Percentiles rank a stretch among this genome's conserved stretches.
phyloP scores from a whole-genome alignment of 2,888 invertebrate genomes.

The Heliconius aoede region DNA sequence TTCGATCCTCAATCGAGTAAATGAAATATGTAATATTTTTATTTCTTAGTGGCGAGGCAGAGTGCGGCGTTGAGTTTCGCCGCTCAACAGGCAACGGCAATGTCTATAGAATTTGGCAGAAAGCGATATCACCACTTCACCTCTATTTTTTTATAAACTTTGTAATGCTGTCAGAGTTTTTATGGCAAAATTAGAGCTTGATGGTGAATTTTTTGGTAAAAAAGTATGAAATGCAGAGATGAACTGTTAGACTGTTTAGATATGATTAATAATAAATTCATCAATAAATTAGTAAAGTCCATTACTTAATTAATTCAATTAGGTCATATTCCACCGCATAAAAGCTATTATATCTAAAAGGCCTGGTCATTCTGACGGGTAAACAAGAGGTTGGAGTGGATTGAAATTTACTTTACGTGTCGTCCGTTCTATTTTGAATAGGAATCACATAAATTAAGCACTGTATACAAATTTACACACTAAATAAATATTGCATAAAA shows the following conservation, averaged over 20 bases:
- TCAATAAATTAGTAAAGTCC: not conserved
- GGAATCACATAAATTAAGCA: too few relatives aligned
- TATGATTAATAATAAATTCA: not conserved
- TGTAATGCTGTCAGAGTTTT: too few relatives aligned
- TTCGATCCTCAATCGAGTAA: too few relatives aligned
- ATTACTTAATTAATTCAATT: constrained; percentile 20
- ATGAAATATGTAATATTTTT: too few relatives aligned
- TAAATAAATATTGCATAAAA: too few relatives aligned
- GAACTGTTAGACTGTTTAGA: too few relatives aligned
- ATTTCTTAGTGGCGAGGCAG: not conserved
- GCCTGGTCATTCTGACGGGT: constrained; percentile 3
- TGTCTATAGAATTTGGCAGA: not conserved
- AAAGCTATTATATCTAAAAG: constrained; percentile 5
- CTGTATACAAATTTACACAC: too few relatives aligned
- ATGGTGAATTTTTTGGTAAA: too few relatives aligned
- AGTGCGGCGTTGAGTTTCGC: not conserved
- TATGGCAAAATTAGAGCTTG: too few relatives aligned
- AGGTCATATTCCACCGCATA: constrained; percentile 4
- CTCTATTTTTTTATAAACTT: too few relatives aligned
- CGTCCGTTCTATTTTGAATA: not conserved
- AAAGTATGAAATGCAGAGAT: too few relatives aligned
- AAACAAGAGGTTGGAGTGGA: constrained; percentile 17
- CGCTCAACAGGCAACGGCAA: not conserved
- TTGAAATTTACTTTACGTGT: constrained; percentile 1
- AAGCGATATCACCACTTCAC: not conserved